A percentile compares a stretch with the other conserved stretches of the same genome.
phyloP scores from a whole-genome alignment of 2,113 vertebrate species.

The Brachionichthys hirsutus region DNA sequence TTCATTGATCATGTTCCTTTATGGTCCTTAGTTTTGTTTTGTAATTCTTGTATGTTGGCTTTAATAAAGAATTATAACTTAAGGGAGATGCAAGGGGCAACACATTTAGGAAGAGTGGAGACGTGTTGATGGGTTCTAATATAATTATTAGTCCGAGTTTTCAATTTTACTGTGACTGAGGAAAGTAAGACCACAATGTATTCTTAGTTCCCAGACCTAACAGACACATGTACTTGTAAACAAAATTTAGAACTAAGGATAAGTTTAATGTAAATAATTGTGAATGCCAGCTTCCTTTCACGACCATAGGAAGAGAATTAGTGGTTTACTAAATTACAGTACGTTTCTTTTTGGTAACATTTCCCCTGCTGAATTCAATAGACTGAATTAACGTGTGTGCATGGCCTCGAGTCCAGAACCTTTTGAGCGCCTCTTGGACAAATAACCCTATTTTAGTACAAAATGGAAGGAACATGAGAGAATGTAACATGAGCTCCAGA shows the following conservation, averaged over 20 bases:
- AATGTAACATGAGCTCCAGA: constrained; percentile 72
- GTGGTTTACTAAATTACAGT: constrained; percentile 45
- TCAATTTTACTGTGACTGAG: constrained; percentile 41
- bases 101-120: constrained; percentile 22
- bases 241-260: constrained; percentile 17
- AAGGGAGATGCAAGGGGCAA: constrained; percentile 22
- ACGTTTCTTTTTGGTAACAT: constrained; percentile 40
- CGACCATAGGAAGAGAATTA: constrained; percentile 46
- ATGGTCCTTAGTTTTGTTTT: constrained; percentile 48
- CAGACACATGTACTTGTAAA: constrained; percentile 46
- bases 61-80: constrained; percentile 39
- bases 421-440: constrained; percentile 53
- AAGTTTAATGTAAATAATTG: constrained; percentile 56
- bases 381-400: constrained; percentile 54
- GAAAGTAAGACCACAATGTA: constrained; percentile 35
- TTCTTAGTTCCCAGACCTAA: constrained; percentile 49
- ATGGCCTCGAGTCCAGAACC: constrained; percentile 60
- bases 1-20: constrained; percentile 52
- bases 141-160: constrained; percentile 36
- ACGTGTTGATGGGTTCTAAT: constrained; percentile 26
- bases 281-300: constrained; percentile 58
- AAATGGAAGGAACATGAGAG: constrained; percentile 47
- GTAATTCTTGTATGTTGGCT: constrained; percentile 53
- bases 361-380: constrained; percentile 47
- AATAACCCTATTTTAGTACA: constrained; percentile 39